A percentile compares a stretch with the other conserved stretches of the same genome.
Conservation (phyloP, 2,888 invertebrate genomes). For the Lordiphosa fenestrarum region DNA sequence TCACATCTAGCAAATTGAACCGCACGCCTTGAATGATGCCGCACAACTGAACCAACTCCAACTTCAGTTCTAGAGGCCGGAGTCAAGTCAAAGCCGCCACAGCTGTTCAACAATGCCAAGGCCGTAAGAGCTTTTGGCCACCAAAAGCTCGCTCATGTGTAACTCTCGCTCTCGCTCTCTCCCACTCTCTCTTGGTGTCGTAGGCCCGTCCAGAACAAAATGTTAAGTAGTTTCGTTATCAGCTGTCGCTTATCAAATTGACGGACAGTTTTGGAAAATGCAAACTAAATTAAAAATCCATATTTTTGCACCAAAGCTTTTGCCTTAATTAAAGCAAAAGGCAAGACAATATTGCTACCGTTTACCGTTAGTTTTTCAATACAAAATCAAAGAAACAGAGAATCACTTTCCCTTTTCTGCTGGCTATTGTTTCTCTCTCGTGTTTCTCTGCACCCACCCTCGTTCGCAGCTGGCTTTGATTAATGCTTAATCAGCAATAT, state of each 20-base stretch:
- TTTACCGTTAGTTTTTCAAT: constrained; percentile 8
- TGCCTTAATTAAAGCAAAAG: not conserved
- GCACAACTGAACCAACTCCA: constrained; percentile 39
- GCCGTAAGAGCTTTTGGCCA: constrained; percentile 48
- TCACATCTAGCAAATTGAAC: constrained; percentile 8
- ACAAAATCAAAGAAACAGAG: constrained; percentile 5
- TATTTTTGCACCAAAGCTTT: constrained; percentile 31
- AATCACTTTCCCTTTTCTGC: constrained; percentile 63
- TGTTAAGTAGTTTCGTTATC: constrained; percentile 39
- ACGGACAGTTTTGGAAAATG: constrained; percentile 9
- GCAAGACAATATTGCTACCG: constrained; percentile 14
- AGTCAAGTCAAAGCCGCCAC: constrained; percentile 24
- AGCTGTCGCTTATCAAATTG: constrained; percentile 52
- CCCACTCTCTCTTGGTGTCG: constrained; percentile 3
- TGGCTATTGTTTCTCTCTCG: constrained; percentile 37
- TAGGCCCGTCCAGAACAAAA: constrained; percentile 18
- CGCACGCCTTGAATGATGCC: constrained; percentile 26
- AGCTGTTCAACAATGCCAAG: constrained; percentile 65
- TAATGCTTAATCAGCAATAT: constrained; percentile 74
- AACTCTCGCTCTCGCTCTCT: not conserved
- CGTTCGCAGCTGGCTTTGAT: constrained; percentile 50
- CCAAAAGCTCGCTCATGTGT: not conserved
- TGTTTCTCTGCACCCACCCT: constrained; percentile 12
- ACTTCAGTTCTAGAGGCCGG: constrained; percentile 16
- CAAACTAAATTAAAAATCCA: constrained; percentile 59